Evolutionary conservation across 2,888 invertebrate species (phyloP).

Genomic region (Oscheius sp.): DNA sequence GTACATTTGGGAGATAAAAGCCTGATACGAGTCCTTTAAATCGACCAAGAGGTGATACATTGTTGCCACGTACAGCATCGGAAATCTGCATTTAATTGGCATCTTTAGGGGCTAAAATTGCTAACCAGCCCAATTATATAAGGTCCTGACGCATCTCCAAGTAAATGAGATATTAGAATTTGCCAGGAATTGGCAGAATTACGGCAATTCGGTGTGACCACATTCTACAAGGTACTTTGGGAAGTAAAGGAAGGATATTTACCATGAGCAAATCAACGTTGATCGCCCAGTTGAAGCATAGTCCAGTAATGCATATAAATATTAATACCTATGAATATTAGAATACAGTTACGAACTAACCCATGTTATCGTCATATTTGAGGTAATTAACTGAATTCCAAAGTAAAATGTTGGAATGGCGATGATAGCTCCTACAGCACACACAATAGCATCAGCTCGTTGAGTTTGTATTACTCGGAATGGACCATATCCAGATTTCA

Average conservation of each 20-base stretch:
- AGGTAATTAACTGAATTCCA: slow-evolving; percentile 80
- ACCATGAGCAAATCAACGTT: slow-evolving; percentile 86
- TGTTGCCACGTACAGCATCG: slow-evolving; percentile 57
- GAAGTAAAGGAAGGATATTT: neutral
- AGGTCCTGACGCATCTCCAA: slow-evolving; percentile 99
- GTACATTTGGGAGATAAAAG: slow-evolving; percentile 50
- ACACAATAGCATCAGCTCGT: slow-evolving; percentile 77
- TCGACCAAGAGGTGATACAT: slow-evolving; percentile 34
- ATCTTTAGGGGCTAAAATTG: neutral
- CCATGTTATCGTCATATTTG: slow-evolving; percentile 43
- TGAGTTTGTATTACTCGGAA: slow-evolving; percentile 44
- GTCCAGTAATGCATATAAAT: slow-evolving; percentile 75
- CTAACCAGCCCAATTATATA: slow-evolving; percentile 82
- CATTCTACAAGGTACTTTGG: slow-evolving; percentile 79
- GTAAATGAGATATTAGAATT: slow-evolving; percentile 91
- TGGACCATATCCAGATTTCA: slow-evolving; percentile 40
- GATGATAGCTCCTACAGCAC: slow-evolving; percentile 85
- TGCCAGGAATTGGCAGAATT: slow-evolving; percentile 97
- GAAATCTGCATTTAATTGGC: slow-evolving; percentile 44
- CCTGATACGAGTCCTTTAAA: slow-evolving; percentile 43
- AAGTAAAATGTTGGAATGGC: slow-evolving; percentile 88
- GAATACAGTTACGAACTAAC: neutral
- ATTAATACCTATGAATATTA: slow-evolving; percentile 71
- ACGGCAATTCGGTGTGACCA: slow-evolving; percentile 92
- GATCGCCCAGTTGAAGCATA: slow-evolving; percentile 97